Conservation (phyloP, 2,888 invertebrate genomes). For the Cinara cedri region DNA sequence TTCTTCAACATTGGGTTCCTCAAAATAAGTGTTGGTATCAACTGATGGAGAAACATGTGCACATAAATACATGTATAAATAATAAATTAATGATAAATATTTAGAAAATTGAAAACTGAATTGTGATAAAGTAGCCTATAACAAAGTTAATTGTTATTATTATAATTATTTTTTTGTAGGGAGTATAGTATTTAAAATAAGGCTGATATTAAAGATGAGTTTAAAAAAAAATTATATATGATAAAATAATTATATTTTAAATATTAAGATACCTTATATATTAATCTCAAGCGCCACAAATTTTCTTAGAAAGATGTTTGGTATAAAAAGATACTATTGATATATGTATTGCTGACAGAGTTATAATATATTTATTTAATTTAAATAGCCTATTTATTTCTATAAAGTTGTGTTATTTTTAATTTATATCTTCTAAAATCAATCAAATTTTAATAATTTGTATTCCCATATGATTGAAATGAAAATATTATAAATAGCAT, state of each 20-base stretch:
- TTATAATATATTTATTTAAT: not conserved
- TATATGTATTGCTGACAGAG: conserved; percentile 1
- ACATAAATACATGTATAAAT: too few relatives aligned
- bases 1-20: conserved; percentile 11
- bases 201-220: conserved; percentile 48
- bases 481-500: too few relatives aligned
- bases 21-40: conserved; percentile 15
- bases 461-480: too few relatives aligned
- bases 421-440: too few relatives aligned
- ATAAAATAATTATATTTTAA: conserved; percentile 40
- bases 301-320: conserved; percentile 18
- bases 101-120: conserved; percentile 46
- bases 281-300: conserved; percentile 44
- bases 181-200: conserved; percentile 38
- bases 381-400: not conserved
- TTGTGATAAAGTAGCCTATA: conserved; percentile 52
- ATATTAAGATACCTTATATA: conserved; percentile 32
- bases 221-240: not conserved
- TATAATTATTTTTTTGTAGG: conserved; percentile 8
- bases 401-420: not conserved
- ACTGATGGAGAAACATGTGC: conserved; percentile 10
- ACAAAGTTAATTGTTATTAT: conserved; percentile 39
- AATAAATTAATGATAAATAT: conserved; percentile 13
- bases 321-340: conserved; percentile 28
- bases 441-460: too few relatives aligned